Percentiles rank a stretch among this genome's conserved stretches.
phyloP scores from a whole-genome alignment of 2,113 vertebrate genomes.

The Odocoileus virginianus region DNA sequence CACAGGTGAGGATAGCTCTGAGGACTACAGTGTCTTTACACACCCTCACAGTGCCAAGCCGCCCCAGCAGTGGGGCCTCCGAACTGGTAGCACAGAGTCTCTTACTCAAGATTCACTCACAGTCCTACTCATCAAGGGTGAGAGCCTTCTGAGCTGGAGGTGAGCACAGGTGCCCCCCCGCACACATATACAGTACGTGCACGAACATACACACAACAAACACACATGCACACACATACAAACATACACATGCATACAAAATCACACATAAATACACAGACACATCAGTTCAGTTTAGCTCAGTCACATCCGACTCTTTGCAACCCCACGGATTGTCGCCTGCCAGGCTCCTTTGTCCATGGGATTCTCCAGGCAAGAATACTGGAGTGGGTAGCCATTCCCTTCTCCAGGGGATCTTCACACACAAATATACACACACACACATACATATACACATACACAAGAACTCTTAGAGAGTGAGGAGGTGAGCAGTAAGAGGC shows the following conservation, averaged over 20 bases:
- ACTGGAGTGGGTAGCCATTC: not conserved
- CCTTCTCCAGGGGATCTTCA: not conserved
- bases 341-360: not conserved
- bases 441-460: not conserved
- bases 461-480: not conserved
- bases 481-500: not conserved
- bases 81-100: not conserved
- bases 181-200: fast-evolving
- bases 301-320: not conserved
- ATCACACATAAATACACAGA: not conserved
- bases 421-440: not conserved
- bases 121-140: not conserved
- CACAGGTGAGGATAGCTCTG: conserved; percentile 11
- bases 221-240: not conserved
- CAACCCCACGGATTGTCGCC: fast-evolving
- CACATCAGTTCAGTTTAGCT: not conserved
- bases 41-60: not conserved
- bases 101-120: not conserved
- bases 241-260: not conserved
- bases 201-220: not conserved
- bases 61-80: not conserved
- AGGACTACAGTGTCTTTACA: not conserved
- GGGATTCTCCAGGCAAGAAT: not conserved
- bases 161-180: not conserved
- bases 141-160: not conserved